Percentiles rank a stretch among this genome's conserved stretches.
Conservation (phyloP, 1,140 invertebrate species). For the Dermatophagoides farinae region DNA sequence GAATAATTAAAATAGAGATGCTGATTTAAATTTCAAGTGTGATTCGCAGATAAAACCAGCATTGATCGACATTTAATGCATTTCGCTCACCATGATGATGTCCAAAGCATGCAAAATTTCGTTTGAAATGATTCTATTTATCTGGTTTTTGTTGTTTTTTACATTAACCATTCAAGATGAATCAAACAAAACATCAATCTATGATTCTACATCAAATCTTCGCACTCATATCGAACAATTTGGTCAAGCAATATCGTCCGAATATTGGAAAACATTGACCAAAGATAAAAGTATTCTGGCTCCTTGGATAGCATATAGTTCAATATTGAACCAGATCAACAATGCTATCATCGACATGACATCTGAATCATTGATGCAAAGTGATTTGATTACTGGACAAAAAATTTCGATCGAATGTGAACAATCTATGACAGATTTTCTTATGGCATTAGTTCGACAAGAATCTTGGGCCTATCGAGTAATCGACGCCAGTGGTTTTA, state of each 20-base stretch:
- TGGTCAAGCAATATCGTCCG: not conserved
- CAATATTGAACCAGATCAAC: not conserved
- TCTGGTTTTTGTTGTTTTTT: not conserved
- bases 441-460: not conserved
- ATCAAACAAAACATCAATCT: not conserved
- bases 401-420: not conserved
- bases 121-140: not conserved
- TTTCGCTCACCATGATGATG: too few relatives aligned
- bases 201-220: too few relatives aligned
- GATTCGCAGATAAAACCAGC: too few relatives aligned
- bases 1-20: too few relatives aligned
- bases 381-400: not conserved
- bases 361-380: not conserved
- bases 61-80: too few relatives aligned
- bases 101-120: too few relatives aligned
- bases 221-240: not conserved
- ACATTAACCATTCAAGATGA: not conserved
- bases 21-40: too few relatives aligned
- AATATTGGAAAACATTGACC: not conserved
- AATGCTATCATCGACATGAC: not conserved
- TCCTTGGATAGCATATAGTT: not conserved
- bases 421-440: not conserved
- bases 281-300: not conserved
- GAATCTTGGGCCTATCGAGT: slow-evolving; percentile 6
- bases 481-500: slow-evolving; percentile 15